Conservation (phyloP, 1,140 invertebrate species). For the Cyphomyrmex costatus region DNA sequence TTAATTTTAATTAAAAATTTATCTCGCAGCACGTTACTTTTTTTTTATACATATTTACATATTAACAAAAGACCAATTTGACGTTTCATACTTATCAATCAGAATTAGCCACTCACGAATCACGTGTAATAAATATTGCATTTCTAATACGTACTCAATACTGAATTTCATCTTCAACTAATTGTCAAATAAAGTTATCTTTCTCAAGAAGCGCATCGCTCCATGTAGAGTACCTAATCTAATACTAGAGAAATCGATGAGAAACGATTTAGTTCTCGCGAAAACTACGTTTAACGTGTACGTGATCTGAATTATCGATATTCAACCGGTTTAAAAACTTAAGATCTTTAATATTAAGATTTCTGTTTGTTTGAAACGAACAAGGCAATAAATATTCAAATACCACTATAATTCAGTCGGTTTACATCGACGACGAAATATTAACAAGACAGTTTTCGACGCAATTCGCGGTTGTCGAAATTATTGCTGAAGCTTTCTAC, state of each 20-base stretch:
- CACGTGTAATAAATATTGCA: not conserved
- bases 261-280: slow-evolving; percentile 17
- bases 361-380: not conserved
- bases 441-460: not conserved
- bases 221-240: not conserved
- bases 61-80: not conserved
- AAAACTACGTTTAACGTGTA: not conserved
- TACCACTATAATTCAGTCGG: not conserved
- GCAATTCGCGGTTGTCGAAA: not conserved
- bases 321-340: not conserved
- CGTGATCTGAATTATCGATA: not conserved
- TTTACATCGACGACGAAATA: not conserved
- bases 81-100: not conserved
- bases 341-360: slow-evolving; percentile 1
- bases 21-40: not conserved
- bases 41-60: not conserved
- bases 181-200: slow-evolving; percentile 4
- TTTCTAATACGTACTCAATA: not conserved
- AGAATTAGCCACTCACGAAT: not conserved
- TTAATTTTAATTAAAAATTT: not conserved
- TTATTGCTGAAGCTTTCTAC: not conserved
- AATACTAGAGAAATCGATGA: slow-evolving; percentile 4
- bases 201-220: not conserved
- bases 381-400: not conserved
- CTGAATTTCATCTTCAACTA: not conserved